These are phyloP conservation scores for Trachelus stipa DNA, from an alignment of 2,888 invertebrate genomes.

Conservation along the genomic window DNA sequence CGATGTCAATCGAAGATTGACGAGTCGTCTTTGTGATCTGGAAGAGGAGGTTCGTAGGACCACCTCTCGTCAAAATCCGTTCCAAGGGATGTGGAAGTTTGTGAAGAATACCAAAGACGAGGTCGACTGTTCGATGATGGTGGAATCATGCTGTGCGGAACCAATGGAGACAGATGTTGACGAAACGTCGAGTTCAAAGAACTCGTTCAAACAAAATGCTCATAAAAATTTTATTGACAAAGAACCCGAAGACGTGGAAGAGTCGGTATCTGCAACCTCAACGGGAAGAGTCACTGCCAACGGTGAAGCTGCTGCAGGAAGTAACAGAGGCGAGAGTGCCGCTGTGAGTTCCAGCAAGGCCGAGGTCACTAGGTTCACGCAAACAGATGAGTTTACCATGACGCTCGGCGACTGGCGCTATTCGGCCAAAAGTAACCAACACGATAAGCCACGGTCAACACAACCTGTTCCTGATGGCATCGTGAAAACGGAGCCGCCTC, in stretches of 20 bases:
- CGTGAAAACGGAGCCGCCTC: background rate
- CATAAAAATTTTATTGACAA: background rate
- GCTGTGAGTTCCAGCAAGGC: background rate
- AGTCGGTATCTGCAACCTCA: background rate
- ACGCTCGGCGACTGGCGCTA: background rate
- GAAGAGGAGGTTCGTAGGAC: conserved; percentile 8
- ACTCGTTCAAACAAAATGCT: background rate
- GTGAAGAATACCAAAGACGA: conserved; percentile 9
- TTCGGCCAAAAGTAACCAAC: background rate
- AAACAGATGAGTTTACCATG: conserved; percentile 6
- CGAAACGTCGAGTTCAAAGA: background rate
- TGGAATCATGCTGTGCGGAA: conserved; percentile 7
- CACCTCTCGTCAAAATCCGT: background rate
- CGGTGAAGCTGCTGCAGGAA: background rate
- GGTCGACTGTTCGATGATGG: conserved; percentile 6
- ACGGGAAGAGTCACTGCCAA: background rate
- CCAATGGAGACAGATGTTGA: background rate
- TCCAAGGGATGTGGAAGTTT: conserved; percentile 8
- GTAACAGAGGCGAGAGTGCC: background rate
- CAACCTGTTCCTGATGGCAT: background rate
- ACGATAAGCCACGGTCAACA: background rate
- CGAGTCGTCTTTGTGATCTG: conserved; percentile 18
- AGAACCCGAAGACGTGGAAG: background rate
- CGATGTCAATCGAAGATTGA: conserved; percentile 34
- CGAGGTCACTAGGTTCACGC: background rate